These are phyloP conservation scores for Parascotia fuliginaria DNA, from an alignment of 2,888 invertebrate species.

Conservation along the genomic window DNA sequence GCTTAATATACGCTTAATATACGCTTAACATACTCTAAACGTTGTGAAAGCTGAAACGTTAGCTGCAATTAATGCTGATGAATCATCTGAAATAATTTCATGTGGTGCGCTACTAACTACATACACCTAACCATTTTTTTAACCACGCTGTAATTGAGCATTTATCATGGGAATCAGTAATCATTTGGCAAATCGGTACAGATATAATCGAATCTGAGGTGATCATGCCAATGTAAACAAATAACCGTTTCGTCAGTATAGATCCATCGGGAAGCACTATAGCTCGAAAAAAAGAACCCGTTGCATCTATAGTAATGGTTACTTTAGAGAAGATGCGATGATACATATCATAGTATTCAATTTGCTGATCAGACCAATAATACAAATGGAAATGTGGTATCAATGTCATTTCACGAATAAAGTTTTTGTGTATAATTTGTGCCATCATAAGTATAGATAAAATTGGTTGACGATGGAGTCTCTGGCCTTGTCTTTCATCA, in stretches of 20 bases:
- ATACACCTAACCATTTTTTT: slow-evolving; percentile 29
- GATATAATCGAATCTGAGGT: slow-evolving; percentile 25
- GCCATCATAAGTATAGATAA: slow-evolving; percentile 29
- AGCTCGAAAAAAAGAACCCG: slow-evolving; percentile 28
- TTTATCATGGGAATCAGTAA: slow-evolving; percentile 30
- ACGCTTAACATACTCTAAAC: slow-evolving; percentile 23
- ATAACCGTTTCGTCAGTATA: slow-evolving; percentile 26
- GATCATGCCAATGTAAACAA: too few relatives aligned
- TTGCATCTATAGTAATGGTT: slow-evolving; percentile 30
- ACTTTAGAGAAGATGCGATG: too few relatives aligned
- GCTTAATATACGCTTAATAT: slow-evolving; percentile 27
- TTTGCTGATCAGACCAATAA: slow-evolving; percentile 33
- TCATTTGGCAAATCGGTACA: slow-evolving; percentile 29
- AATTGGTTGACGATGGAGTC: slow-evolving; percentile 26
- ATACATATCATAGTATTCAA: too few relatives aligned
- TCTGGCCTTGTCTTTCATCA: slow-evolving; percentile 26
- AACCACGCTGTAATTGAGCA: slow-evolving; percentile 26
- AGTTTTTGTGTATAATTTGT: slow-evolving; percentile 13
- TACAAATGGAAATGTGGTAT: slow-evolving; percentile 30
- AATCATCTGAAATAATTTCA: too few relatives aligned
- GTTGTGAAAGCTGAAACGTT: slow-evolving; percentile 22
- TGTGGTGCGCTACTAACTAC: too few relatives aligned
- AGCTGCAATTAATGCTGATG: too few relatives aligned
- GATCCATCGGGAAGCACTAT: slow-evolving; percentile 27
- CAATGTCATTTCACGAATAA: too few relatives aligned